These are phyloP conservation scores for Amyelois transitella DNA, from an alignment of 1,140 invertebrate genomes.

Conservation along the genomic window DNA sequence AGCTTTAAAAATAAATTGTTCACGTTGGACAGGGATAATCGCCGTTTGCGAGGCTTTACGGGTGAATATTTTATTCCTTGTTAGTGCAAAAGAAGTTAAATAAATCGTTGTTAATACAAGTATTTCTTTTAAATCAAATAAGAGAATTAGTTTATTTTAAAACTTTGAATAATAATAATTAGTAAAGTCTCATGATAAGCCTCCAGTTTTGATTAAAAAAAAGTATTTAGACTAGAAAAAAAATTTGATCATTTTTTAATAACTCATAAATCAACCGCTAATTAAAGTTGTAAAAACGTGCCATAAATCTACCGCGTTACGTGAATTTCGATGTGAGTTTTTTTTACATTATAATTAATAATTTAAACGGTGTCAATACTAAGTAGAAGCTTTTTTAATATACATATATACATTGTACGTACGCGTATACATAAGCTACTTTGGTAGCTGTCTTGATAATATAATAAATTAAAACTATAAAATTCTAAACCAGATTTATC, in stretches of 20 bases:
- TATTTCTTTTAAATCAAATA: constrained; percentile 15
- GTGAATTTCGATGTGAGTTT: constrained; percentile 7
- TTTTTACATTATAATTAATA: constrained; percentile 9
- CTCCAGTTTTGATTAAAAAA: constrained; percentile 26
- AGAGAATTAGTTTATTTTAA: neutral
- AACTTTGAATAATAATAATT: neutral
- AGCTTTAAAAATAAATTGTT: constrained; percentile 71
- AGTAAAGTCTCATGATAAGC: constrained; percentile 3
- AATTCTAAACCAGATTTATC: too few relatives aligned
- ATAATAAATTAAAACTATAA: too few relatives aligned
- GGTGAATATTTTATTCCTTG: constrained; percentile 60
- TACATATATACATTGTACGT: too few relatives aligned
- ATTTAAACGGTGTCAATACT: too few relatives aligned
- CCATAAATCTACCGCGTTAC: constrained; percentile 17
- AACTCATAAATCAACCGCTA: constrained; percentile 24
- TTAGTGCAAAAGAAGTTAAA: constrained; percentile 51
- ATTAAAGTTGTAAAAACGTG: constrained; percentile 25
- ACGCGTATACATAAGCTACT: too few relatives aligned
- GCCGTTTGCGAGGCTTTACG: constrained; percentile 47
- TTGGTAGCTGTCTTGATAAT: too few relatives aligned
- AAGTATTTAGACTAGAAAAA: constrained; percentile 20
- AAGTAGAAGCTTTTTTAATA: too few relatives aligned
- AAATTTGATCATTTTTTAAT: constrained; percentile 5
- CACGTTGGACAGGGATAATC: constrained; percentile 48
- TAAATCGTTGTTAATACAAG: constrained; percentile 43